Conservation (phyloP, 1,140 invertebrate species). For the Anastatus disparis region DNA sequence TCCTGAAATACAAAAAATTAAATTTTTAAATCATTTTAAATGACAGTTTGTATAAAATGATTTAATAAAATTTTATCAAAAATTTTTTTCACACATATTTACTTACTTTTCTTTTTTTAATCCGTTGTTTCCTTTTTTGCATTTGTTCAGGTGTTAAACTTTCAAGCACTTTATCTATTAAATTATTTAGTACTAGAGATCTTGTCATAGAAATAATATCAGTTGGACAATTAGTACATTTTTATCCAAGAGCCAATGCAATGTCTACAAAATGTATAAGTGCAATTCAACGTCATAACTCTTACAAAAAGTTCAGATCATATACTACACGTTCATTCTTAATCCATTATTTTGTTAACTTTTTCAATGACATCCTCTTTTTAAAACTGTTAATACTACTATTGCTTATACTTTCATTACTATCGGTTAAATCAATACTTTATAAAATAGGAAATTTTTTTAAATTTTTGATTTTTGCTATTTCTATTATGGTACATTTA, state of each 20-base stretch:
- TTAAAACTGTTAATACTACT: conserved; percentile 42
- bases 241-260: conserved; percentile 81
- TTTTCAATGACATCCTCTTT: too few species aligned
- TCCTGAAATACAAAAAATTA: too few species aligned
- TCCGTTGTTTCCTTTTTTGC: conserved; percentile 63
- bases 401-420: too few species aligned
- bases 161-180: conserved; percentile 75
- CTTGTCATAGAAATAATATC: conserved; percentile 66
- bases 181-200: conserved; percentile 70
- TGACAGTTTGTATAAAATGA: too few species aligned
- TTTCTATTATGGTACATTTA: too few species aligned
- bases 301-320: conserved; percentile 82
- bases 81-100: neutral
- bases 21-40: too few species aligned
- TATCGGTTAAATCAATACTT: conserved; percentile 63
- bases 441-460: too few species aligned
- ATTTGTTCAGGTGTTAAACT: conserved; percentile 67
- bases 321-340: conserved; percentile 80
- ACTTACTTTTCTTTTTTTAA: conserved; percentile 67
- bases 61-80: neutral
- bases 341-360: conserved; percentile 76
- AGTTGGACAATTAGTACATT: conserved; percentile 78
- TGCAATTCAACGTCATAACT: conserved; percentile 78
- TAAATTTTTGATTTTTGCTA: too few species aligned
- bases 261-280: conserved; percentile 80